Percentiles rank a stretch among this genome's conserved stretches.
Conservation (phyloP, 2,888 invertebrate species). For the Cremastinae sp. region DNA sequence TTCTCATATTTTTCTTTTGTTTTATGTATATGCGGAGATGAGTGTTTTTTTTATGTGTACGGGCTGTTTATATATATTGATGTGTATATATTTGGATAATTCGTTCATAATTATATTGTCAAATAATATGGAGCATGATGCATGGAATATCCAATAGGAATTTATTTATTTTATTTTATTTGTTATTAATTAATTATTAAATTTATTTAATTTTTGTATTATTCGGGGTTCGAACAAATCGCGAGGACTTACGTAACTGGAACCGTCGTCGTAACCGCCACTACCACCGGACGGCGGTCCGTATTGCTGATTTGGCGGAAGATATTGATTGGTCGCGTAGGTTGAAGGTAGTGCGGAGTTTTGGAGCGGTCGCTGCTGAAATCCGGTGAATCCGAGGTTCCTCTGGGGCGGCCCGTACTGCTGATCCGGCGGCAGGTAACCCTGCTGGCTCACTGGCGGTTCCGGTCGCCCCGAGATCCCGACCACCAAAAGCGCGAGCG, state of each 20-base stretch:
- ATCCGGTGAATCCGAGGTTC: conserved; percentile 51
- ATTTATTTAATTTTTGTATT: background rate
- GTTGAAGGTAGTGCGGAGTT: conserved; percentile 51
- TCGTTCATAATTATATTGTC: too few relatives aligned
- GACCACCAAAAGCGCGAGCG: conserved; percentile 66
- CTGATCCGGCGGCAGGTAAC: conserved; percentile 74
- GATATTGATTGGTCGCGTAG: conserved; percentile 68
- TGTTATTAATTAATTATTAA: too few relatives aligned
- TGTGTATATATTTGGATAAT: too few relatives aligned
- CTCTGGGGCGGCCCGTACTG: conserved; percentile 71
- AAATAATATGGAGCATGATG: too few relatives aligned
- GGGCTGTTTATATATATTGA: too few relatives aligned
- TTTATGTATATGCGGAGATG: too few relatives aligned
- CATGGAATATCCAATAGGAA: too few relatives aligned
- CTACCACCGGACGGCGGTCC: conserved; percentile 66
- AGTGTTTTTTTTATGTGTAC: too few relatives aligned
- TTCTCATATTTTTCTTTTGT: too few relatives aligned
- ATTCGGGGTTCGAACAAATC: background rate
- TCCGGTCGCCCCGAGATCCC: conserved; percentile 69
- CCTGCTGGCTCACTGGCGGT: conserved; percentile 70
- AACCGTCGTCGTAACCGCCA: conserved; percentile 67
- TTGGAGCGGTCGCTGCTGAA: conserved; percentile 41
- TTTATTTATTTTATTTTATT: too few relatives aligned
- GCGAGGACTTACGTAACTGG: conserved; percentile 66
- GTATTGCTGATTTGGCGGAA: conserved; percentile 74